Percentiles rank a stretch among this genome's conserved stretches.
These are phyloP conservation scores for Nymphalis polychloros DNA, from an alignment of 2,888 invertebrate genomes.

Conservation along the genomic window DNA sequence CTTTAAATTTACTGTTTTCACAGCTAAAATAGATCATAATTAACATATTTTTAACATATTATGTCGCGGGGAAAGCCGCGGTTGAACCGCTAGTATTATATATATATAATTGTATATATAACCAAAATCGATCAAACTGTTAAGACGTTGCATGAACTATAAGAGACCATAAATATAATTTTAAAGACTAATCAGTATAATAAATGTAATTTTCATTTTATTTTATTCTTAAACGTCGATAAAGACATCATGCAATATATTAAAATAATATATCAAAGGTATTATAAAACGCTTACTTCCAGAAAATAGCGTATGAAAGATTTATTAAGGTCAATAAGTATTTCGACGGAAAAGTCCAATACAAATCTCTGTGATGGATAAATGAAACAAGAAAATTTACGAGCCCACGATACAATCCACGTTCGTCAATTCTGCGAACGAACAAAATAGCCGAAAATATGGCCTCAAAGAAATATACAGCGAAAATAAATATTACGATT, in stretches of 20 bases:
- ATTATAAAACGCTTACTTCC: conserved; percentile 6
- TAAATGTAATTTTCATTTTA: no score
- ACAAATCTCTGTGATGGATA: conserved; percentile 27
- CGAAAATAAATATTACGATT: neutral
- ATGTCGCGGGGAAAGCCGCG: no score
- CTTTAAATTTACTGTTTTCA: no score
- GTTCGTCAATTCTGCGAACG: conserved; percentile 11
- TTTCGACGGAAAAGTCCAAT: conserved; percentile 17
- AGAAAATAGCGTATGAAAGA: conserved; percentile 16
- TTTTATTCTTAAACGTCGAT: no score
- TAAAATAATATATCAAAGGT: neutral
- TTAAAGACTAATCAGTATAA: no score
- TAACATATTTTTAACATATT: no score
- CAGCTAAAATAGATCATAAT: no score
- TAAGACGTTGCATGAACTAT: no score
- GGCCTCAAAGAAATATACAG: neutral
- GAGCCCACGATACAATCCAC: conserved; percentile 17
- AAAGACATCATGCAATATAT: neutral
- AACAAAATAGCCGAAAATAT: neutral
- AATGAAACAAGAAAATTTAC: conserved; percentile 27
- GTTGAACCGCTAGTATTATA: no score
- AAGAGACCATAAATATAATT: no score
- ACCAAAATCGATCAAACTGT: no score
- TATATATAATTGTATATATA: no score
- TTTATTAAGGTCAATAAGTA: conserved; percentile 30